These are phyloP conservation scores for Ennomos quercinarius DNA, from an alignment of 2,888 invertebrate species.

Conservation along the genomic window DNA sequence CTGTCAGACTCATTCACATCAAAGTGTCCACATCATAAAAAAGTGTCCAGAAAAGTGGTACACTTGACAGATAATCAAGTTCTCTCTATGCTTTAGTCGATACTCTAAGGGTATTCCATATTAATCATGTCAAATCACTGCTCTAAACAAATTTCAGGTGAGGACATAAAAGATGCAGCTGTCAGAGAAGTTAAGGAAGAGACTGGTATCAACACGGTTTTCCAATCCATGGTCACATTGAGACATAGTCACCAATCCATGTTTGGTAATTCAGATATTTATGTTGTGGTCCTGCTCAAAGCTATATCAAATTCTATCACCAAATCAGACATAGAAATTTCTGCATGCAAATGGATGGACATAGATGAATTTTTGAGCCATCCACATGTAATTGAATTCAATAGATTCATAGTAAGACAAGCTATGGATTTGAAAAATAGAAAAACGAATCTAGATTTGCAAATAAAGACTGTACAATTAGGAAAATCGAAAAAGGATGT, in stretches of 20 bases:
- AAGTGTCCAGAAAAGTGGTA: no score
- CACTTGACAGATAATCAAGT: no score
- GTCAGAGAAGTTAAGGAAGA: slow-evolving; percentile 96
- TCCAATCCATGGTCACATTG: slow-evolving; percentile 90
- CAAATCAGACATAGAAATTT: slow-evolving; percentile 91
- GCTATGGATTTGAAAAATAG: slow-evolving; percentile 88
- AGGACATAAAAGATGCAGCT: slow-evolving; percentile 93
- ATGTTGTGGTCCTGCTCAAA: slow-evolving; percentile 90
- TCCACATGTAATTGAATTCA: slow-evolving; percentile 90
- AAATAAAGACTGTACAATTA: slow-evolving; percentile 70
- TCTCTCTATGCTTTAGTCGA: no score
- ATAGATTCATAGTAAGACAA: slow-evolving; percentile 88
- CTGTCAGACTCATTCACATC: no score
- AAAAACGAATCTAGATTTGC: slow-evolving; percentile 85
- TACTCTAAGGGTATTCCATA: no score
- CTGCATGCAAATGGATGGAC: slow-evolving; percentile 93
- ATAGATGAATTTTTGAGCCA: slow-evolving; percentile 89
- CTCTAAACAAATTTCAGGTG: slow-evolving; percentile 83
- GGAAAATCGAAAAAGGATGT: slow-evolving; percentile 63
- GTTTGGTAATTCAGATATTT: slow-evolving; percentile 95
- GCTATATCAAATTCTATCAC: slow-evolving; percentile 87
- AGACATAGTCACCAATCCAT: slow-evolving; percentile 91
- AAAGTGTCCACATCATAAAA: no score
- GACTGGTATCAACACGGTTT: slow-evolving; percentile 92
- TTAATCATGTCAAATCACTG: no score